Percentiles rank a stretch among this genome's conserved stretches.
Evolutionary conservation across 2,888 invertebrate genomes (phyloP).

Genomic region (Oasisia sp.): DNA sequence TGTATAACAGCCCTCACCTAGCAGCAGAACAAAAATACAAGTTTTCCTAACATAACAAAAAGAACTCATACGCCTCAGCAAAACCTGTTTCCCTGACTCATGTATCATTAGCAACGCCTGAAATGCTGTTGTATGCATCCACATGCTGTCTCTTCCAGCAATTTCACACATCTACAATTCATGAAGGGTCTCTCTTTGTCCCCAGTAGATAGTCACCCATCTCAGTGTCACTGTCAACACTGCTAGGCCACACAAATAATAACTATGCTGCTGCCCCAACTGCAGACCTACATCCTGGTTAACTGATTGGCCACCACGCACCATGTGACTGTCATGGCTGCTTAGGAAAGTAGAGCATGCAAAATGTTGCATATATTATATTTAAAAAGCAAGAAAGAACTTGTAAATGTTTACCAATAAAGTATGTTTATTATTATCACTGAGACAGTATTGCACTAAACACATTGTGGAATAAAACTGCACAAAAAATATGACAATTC

Average conservation of each 20-base stretch:
- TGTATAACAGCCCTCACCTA: background rate
- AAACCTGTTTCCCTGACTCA: background rate
- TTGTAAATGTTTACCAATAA: background rate
- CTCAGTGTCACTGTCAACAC: slow-evolving; percentile 12
- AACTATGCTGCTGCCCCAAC: background rate
- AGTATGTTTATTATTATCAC: background rate
- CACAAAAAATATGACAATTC: background rate
- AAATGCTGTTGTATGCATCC: background rate
- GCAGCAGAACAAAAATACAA: background rate
- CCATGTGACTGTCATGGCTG: background rate
- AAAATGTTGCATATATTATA: background rate
- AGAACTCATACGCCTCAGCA: background rate
- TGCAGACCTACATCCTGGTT: background rate
- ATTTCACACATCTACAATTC: background rate
- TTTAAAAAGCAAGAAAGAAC: background rate
- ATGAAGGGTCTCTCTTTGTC: no score
- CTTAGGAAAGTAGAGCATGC: background rate
- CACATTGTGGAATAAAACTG: background rate
- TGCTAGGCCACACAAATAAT: background rate
- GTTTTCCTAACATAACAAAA: background rate
- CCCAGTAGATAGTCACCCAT: background rate
- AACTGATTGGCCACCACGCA: background rate
- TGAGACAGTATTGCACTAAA: background rate
- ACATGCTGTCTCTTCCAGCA: background rate
- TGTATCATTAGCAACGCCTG: background rate